Evolutionary conservation across 2,797 vertebrate species (phyloP), one percentile per base, ranked within the genome.

Genomic region (Phalanger gymnotis): DNA sequence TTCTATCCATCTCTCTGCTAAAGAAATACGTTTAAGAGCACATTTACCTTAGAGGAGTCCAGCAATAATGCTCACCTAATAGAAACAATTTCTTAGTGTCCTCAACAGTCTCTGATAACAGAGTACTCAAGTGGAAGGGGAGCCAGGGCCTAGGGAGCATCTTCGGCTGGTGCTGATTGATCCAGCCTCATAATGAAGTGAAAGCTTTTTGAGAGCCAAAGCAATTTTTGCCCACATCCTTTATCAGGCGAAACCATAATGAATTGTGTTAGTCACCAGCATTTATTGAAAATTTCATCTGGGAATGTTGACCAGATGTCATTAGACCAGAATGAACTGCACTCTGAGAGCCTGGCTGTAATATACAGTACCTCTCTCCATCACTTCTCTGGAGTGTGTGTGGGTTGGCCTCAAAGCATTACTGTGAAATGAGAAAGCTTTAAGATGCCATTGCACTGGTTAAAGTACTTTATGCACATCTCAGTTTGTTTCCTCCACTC

Each of bases 251-350:
- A 95, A 96, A 96, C 92, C 94, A 96, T 97, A 97, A 97, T 93
- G 94, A 96, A 97, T 96, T 58, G 94, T 96, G 92, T 96, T 97
- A 96, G 95, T 95, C 95, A 94, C 93, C 95, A 94, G 96, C 96
- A 94, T 96, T 95, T 97, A 95, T 93, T 97, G 97, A 97, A 96
- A 97, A 97, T 96, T 90, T 95, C 93, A 96, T 96, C 97, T 97
- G 96, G 94, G 90, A 96, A 95, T 90, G 53, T 91, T 96, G 96
- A 95, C 73, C 91, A 96, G 52, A 97, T 96, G 96, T 96, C 90
- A 96, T 96, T 96, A 91, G 16, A 94, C 81, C 95, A 95, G 94
- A 98, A 98, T 97, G 73, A 98, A 97, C 96, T 95, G 27, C n/a
- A 81, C 94, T 91, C 96, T 90, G 90, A 98, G 92, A 97, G n/a